Evolutionary conservation across 2,888 invertebrate species (phyloP).

Genomic region (Pseudanteris insignis): DNA sequence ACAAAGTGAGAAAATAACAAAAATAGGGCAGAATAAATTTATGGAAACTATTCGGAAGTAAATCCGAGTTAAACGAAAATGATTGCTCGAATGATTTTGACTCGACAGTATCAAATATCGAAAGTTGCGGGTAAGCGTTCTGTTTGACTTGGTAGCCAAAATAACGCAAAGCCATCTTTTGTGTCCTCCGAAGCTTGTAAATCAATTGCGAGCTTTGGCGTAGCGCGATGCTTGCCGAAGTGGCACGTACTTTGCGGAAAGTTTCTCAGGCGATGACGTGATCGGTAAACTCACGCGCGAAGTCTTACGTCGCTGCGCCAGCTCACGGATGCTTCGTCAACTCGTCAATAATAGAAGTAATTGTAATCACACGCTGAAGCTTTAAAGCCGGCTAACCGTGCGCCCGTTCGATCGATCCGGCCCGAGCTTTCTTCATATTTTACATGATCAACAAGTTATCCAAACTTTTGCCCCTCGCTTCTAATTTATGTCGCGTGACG

Average conservation of each 20-base stretch:
- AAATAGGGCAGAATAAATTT: too few relatives aligned
- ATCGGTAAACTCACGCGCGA: conserved; percentile 60
- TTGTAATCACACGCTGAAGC: conserved; percentile 33
- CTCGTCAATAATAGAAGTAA: conserved; percentile 44
- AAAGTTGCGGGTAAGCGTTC: too few relatives aligned
- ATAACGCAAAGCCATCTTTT: conserved; percentile 47
- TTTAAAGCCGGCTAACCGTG: background rate
- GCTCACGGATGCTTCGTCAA: conserved; percentile 32
- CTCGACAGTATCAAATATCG: too few relatives aligned
- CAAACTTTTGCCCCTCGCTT: conserved; percentile 14
- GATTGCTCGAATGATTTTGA: too few relatives aligned
- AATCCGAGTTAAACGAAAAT: too few relatives aligned
- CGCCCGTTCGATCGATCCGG: conserved; percentile 3
- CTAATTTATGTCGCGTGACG: conserved; percentile 26
- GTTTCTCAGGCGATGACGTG: conserved; percentile 60
- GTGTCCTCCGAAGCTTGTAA: conserved; percentile 57
- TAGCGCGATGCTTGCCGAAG: conserved; percentile 54
- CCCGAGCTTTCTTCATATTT: conserved; percentile 23
- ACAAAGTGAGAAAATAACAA: too few relatives aligned
- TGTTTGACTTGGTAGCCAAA: too few relatives aligned
- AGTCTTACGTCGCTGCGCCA: conserved; percentile 32
- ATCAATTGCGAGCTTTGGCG: conserved; percentile 63
- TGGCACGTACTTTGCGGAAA: conserved; percentile 60
- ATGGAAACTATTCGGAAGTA: too few relatives aligned
- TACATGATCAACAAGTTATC: conserved; percentile 35